phyloP scores from a whole-genome alignment of 2,888 invertebrate genomes.

The Rhogogaster chlorosoma region DNA sequence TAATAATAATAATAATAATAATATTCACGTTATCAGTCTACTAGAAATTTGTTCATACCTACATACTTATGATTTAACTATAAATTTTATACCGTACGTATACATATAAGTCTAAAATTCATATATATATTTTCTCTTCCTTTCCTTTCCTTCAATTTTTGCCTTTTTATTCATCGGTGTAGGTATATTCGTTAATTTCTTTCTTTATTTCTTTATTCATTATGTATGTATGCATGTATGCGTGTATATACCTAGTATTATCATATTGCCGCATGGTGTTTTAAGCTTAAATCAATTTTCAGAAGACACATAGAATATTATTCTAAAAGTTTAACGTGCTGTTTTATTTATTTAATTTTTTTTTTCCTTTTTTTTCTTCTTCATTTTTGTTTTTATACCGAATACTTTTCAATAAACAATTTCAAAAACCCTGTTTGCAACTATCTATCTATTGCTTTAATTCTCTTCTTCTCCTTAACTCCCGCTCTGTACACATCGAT shows the following conservation, averaged over 20 bases:
- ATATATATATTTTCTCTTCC: not conserved
- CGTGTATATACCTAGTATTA: not conserved
- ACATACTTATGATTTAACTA: not conserved
- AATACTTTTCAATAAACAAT: constrained; percentile 40
- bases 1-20: not conserved
- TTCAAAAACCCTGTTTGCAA: constrained; percentile 13
- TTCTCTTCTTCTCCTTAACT: constrained; percentile 30
- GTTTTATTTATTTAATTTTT: constrained; percentile 14
- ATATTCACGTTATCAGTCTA: constrained; percentile 1
- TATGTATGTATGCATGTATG: not conserved
- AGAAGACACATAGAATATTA: constrained; percentile 32
- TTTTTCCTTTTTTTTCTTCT: constrained; percentile 7
- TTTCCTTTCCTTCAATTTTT: not conserved
- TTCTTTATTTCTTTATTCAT: not conserved
- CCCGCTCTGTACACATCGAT: not conserved
- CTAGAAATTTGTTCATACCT: not conserved
- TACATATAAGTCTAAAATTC: constrained; percentile 26
- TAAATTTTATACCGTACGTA: not conserved
- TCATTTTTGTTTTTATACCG: too few species aligned
- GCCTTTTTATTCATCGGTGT: not conserved
- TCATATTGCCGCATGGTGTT: not conserved
- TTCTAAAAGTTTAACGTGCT: not conserved
- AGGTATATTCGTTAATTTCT: not conserved
- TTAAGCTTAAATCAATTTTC: constrained; percentile 2
- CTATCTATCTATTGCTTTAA: constrained; percentile 37